Evolutionary conservation across 2,113 vertebrate genomes (phyloP).

Genomic region (Pristiophorus japonicus): DNA sequence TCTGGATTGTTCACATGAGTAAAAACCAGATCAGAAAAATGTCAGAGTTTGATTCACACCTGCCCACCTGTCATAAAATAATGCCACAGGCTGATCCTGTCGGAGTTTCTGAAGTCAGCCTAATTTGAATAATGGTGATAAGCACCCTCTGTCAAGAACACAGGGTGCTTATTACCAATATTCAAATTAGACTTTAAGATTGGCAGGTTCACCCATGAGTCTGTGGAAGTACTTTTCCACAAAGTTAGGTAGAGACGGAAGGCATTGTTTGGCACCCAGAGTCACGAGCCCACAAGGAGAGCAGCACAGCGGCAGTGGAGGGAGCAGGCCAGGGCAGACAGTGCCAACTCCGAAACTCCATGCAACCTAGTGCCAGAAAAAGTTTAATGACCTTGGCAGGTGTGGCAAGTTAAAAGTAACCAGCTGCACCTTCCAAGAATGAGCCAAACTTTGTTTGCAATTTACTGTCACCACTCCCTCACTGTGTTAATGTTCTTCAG

Average conservation of each 20-base stretch:
- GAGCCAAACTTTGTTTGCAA: not conserved
- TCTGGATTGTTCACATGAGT: not conserved
- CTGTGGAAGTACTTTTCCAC: not conserved
- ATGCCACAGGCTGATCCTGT: not conserved
- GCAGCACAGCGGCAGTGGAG: not conserved
- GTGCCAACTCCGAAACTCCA: not conserved
- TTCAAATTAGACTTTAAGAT: not conserved
- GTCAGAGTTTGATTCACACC: not conserved
- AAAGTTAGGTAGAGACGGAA: not conserved
- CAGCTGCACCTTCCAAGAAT: not conserved
- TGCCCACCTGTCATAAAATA: too few relatives aligned
- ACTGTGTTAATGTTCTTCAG: not conserved
- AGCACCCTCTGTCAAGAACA: not conserved
- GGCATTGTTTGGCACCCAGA: not conserved
- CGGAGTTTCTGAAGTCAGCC: not conserved
- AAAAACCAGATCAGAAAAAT: not conserved
- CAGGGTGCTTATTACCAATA: not conserved
- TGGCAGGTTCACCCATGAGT: not conserved
- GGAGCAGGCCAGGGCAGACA: not conserved
- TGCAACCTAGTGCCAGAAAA: not conserved
- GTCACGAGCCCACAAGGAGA: not conserved
- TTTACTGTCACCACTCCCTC: too few relatives aligned
- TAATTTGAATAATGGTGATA: not conserved
- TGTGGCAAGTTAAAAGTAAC: not conserved
- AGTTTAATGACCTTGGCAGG: not conserved